Conservation (phyloP, 2,888 invertebrate species). For the Xestia rhomboidea region DNA sequence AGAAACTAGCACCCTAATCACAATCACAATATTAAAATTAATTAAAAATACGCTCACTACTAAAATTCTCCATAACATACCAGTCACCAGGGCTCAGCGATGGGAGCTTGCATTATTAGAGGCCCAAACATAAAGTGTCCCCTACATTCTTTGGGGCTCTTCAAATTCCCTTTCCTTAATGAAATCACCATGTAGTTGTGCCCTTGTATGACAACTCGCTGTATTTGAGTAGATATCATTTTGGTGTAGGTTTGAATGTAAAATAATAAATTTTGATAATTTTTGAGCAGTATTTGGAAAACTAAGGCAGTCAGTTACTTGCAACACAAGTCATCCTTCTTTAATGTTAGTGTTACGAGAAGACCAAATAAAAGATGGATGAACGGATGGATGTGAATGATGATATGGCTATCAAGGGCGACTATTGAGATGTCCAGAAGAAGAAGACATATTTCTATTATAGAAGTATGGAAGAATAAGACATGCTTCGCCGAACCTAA, state of each 20-base stretch:
- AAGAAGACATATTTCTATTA: too few species aligned
- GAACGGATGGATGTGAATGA: not conserved
- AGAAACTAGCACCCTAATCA: conserved; percentile 1
- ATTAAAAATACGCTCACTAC: conserved; percentile 52
- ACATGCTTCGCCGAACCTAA: too few species aligned
- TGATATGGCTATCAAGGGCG: not conserved
- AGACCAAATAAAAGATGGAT: not conserved
- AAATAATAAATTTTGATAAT: not conserved
- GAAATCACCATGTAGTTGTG: conserved; percentile 62
- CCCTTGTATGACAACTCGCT: not conserved
- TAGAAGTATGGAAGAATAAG: too few species aligned
- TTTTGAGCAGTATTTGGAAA: not conserved
- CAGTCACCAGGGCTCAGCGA: conserved; percentile 14
- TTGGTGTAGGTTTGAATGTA: not conserved
- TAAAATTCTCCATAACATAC: conserved; percentile 43
- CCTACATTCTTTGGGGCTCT: conserved; percentile 72
- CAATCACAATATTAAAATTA: conserved; percentile 37
- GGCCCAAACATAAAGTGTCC: conserved; percentile 67
- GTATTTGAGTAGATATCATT: not conserved
- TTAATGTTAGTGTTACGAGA: not conserved
- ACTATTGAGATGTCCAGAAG: too few species aligned
- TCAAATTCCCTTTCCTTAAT: conserved; percentile 73
- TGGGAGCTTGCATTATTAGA: conserved; percentile 38
- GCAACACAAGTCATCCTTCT: not conserved
- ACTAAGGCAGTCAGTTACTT: too few species aligned